Conservation (phyloP, 92 coral and sea anemone species). For the Palythoa caribaeorum region DNA sequence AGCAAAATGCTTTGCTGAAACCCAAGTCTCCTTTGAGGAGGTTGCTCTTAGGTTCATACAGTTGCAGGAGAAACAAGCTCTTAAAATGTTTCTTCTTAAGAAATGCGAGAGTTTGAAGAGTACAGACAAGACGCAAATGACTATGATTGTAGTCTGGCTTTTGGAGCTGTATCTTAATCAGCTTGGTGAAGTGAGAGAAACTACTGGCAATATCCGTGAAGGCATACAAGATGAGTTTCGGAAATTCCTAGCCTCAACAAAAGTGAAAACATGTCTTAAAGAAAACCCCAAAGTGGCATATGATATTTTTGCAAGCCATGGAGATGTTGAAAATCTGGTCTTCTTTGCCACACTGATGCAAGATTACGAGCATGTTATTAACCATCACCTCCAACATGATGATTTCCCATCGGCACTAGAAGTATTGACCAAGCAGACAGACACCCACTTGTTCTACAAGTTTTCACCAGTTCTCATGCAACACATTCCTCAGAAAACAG, state of each 20-base stretch:
- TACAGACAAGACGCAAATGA: constrained; percentile 97
- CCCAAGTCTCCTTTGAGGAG: constrained; percentile 97
- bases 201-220: constrained; percentile 52
- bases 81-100: constrained; percentile 87
- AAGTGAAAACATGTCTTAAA: constrained; percentile 90
- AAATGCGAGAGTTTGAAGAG: constrained; percentile 83
- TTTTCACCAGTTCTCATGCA: constrained; percentile 99
- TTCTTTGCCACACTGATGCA: constrained; percentile 97
- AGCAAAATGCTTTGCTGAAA: constrained; percentile 91
- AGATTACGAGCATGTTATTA: constrained; percentile 97
- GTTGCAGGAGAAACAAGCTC: constrained; percentile 86
- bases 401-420: constrained; percentile 88
- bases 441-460: constrained; percentile 94
- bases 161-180: constrained; percentile 92
- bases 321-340: constrained; percentile 95
- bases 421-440: constrained; percentile 94
- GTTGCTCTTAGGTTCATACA: constrained; percentile 95
- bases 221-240: constrained; percentile 82
- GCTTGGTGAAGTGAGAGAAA: constrained; percentile 86
- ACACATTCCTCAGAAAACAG: constrained; percentile 93
- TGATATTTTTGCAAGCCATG: constrained; percentile 96
- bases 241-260: constrained; percentile 77
- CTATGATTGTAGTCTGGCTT: constrained; percentile 97
- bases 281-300: constrained; percentile 96
- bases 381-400: constrained; percentile 96